phyloP scores from a whole-genome alignment of 2,888 invertebrate species.

The Pristionchus maxplancki region DNA sequence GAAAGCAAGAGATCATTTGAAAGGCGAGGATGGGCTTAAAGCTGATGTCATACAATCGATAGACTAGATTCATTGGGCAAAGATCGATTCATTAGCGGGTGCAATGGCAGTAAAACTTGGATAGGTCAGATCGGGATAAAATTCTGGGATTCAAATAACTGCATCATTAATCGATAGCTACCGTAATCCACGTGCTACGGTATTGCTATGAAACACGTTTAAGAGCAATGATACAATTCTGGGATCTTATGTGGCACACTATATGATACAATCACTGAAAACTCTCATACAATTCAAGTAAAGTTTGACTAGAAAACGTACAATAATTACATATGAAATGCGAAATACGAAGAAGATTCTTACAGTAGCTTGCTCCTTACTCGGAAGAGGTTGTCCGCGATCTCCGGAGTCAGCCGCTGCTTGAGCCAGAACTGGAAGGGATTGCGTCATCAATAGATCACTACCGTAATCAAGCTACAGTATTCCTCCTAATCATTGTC shows the following conservation, averaged over 20 bases:
- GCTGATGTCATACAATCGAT: background rate
- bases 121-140: background rate
- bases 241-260: background rate
- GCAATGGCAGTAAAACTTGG: background rate
- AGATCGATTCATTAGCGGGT: background rate
- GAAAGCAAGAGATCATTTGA: background rate
- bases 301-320: background rate
- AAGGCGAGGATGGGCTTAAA: slow-evolving; percentile 12
- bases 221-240: background rate
- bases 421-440: slow-evolving; percentile 59
- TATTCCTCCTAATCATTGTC: too few species aligned
- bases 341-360: background rate
- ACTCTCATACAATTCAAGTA: background rate
- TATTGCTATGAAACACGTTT: background rate
- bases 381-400: slow-evolving; percentile 67
- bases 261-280: background rate
- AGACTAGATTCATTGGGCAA: background rate
- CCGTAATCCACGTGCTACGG: too few species aligned
- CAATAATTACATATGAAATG: background rate
- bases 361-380: slow-evolving; percentile 64
- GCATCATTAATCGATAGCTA: too few species aligned
- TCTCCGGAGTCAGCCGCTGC: slow-evolving; percentile 63
- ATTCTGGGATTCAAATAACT: too few species aligned
- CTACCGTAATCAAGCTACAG: background rate
- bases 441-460: background rate